Base-by-base conservation (phyloP, 2,888 invertebrate species). In the Dioctria rufipes region DNA sequence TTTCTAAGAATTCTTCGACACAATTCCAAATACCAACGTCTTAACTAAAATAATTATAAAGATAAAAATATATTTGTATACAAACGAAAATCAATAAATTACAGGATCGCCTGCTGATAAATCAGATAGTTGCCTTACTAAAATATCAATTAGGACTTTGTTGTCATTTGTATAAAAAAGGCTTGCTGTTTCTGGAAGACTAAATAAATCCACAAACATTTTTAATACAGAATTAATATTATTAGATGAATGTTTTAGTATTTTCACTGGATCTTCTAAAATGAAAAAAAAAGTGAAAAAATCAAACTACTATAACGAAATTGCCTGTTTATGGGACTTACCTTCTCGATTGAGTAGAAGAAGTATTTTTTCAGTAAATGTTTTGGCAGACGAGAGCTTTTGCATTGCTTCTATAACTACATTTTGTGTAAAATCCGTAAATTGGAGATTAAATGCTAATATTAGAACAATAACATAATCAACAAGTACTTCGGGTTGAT, bases 161-260 rank as follows among this genome's bases (percentile, higher is more conserved):
- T 95, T 94, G 87, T 98, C 98, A 86, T 98, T 98, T 0, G 97
- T 96, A 89, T 98, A 98, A 89, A 98, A 96, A 83, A 98, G 92
- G 84, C 93, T 92, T 0, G 98, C 95, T 0, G 97, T 96, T 83
- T 92, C 91, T 83, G 92, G 92, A 84, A 92, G 92, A 83, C 93
- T 93, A 88, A 97, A 97, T 84, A 98, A 90, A 88, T 98, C 98
- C 65, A 93, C 93, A 84, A 96, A 94, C 84, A 98, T 91, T 89
- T 98, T 98, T 69, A 97, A 90, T 6, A 98, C 94, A 0, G 98
- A 95, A 90, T 98, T 95, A 77, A 94, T 92, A 1, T 95, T 94
- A 82, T 93, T 92, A 2, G 94, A 93, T 85, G 94, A 93, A 87
- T 96, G 95, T 85, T 95, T 95, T 87, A 96, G 94, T 87, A 96